Percentiles rank a stretch among this genome's conserved stretches.
Evolutionary conservation across 2,113 vertebrate genomes (phyloP).

Genomic region (Sylvilagus bachmani): DNA sequence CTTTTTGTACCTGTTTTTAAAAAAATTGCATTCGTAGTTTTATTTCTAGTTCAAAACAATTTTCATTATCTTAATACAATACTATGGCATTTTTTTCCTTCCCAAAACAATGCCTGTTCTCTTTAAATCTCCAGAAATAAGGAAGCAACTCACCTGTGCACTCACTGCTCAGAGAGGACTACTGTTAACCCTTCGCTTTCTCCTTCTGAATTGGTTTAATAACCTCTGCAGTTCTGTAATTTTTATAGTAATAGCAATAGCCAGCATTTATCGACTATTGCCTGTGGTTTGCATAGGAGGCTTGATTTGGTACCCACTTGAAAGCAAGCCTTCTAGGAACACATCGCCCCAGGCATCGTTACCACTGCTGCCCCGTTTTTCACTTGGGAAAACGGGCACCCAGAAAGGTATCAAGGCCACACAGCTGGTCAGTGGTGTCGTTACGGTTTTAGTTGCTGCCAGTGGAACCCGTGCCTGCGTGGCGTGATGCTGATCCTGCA

Average conservation of each 20-base stretch:
- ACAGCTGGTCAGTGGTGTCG: too few relatives aligned
- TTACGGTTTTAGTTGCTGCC: not conserved
- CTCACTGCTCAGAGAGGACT: not conserved
- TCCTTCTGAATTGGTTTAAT: not conserved
- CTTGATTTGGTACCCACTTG: not conserved
- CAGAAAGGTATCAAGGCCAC: not conserved
- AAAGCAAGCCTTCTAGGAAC: rapidly evolving
- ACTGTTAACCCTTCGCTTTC: not conserved
- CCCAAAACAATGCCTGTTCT: not conserved
- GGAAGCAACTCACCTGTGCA: not conserved
- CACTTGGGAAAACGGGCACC: not conserved
- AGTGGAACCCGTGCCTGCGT: rapidly evolving
- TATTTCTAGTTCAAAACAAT: not conserved
- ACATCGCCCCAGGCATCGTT: not conserved
- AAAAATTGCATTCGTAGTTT: not conserved
- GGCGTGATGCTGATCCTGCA: not conserved
- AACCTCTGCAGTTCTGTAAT: not conserved
- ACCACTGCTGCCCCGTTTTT: rapidly evolving
- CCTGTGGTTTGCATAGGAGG: not conserved
- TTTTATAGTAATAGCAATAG: not conserved
- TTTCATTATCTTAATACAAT: conserved; percentile 20
- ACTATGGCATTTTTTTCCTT: not conserved
- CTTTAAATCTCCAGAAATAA: not conserved
- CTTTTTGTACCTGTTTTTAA: too few relatives aligned
- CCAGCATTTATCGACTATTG: not conserved